These are phyloP conservation scores for Dendroctonus valens DNA, from an alignment of 1,140 invertebrate species.

Conservation along the genomic window DNA sequence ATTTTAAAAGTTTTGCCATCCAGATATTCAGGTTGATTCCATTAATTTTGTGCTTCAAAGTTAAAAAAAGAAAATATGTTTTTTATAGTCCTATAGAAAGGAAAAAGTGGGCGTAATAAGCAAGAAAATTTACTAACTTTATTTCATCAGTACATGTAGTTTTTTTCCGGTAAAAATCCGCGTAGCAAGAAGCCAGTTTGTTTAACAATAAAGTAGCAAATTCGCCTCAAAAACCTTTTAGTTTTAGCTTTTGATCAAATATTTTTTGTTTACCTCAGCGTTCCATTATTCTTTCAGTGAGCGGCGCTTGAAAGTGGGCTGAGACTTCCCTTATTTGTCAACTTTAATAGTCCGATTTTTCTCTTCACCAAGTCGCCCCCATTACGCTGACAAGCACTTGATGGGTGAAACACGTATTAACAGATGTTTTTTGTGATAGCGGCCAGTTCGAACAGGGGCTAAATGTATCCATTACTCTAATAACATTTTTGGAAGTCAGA, in stretches of 20 bases:
- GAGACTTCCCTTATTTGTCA: slow-evolving; percentile 27
- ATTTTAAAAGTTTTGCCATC: not conserved
- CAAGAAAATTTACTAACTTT: too few species aligned
- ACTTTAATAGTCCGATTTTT: slow-evolving; percentile 28
- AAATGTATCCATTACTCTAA: slow-evolving; percentile 38
- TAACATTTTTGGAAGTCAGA: slow-evolving; percentile 38
- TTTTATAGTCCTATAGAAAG: too few species aligned
- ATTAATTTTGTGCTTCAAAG: slow-evolving; percentile 1
- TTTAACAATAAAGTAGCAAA: too few species aligned
- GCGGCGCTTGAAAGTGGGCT: slow-evolving; percentile 18
- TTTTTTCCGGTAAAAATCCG: too few species aligned
- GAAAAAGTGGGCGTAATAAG: too few species aligned
- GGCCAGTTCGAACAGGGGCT: slow-evolving; percentile 22
- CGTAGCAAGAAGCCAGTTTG: too few species aligned
- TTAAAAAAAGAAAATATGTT: too few species aligned
- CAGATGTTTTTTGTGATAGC: slow-evolving; percentile 33
- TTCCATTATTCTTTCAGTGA: slow-evolving; percentile 17
- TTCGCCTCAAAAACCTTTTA: slow-evolving; percentile 1
- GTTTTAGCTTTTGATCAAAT: slow-evolving; percentile 13
- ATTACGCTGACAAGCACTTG: slow-evolving; percentile 26
- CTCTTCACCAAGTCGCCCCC: slow-evolving; percentile 7
- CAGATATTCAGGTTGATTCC: not conserved
- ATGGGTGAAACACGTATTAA: slow-evolving; percentile 37
- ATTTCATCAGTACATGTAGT: too few species aligned
- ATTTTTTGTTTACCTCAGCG: slow-evolving; percentile 24